phyloP scores from a whole-genome alignment of 2,888 invertebrate species.

The Rhingia rostrata region DNA sequence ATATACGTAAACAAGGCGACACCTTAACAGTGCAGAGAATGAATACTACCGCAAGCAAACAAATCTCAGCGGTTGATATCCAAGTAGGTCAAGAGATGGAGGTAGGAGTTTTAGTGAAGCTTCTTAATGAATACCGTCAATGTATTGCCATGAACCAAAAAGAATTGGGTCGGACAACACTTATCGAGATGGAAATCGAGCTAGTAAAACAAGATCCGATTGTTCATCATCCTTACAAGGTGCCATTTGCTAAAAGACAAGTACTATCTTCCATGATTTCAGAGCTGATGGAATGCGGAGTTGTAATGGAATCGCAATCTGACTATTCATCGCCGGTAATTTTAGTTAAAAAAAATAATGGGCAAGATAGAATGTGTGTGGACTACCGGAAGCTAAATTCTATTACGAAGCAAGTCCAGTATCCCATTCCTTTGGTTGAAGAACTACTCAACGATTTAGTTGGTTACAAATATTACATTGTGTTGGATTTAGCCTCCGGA shows the following conservation, averaged over 20 bases:
- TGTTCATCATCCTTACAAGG: slow-evolving; percentile 18
- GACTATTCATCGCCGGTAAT: slow-evolving; percentile 23
- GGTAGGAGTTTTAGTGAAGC: not conserved
- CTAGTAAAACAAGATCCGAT: slow-evolving; percentile 1
- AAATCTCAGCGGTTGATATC: slow-evolving; percentile 9
- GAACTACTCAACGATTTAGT: slow-evolving; percentile 19
- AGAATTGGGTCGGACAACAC: slow-evolving; percentile 20
- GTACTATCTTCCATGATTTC: slow-evolving; percentile 20
- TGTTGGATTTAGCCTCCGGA: slow-evolving; percentile 16
- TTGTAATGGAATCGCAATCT: slow-evolving; percentile 29
- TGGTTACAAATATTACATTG: slow-evolving; percentile 15
- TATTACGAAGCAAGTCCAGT: slow-evolving; percentile 6
- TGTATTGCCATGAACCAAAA: slow-evolving; percentile 22
- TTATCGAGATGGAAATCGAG: slow-evolving; percentile 29
- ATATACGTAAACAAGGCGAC: slow-evolving; percentile 4
- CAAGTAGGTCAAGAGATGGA: slow-evolving; percentile 2
- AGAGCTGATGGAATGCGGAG: slow-evolving; percentile 14
- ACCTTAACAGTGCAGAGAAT: slow-evolving; percentile 1
- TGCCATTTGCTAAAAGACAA: slow-evolving; percentile 30
- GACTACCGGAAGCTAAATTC: slow-evolving; percentile 14
- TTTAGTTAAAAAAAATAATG: slow-evolving; percentile 35
- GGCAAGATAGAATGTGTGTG: slow-evolving; percentile 1
- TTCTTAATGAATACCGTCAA: slow-evolving; percentile 17
- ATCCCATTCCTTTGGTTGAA: slow-evolving; percentile 25
- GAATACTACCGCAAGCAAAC: not conserved